Evolutionary conservation across 2,797 vertebrate species (phyloP), one percentile per base, ranked within the genome.

Genomic region (Pristis pectinata): DNA sequence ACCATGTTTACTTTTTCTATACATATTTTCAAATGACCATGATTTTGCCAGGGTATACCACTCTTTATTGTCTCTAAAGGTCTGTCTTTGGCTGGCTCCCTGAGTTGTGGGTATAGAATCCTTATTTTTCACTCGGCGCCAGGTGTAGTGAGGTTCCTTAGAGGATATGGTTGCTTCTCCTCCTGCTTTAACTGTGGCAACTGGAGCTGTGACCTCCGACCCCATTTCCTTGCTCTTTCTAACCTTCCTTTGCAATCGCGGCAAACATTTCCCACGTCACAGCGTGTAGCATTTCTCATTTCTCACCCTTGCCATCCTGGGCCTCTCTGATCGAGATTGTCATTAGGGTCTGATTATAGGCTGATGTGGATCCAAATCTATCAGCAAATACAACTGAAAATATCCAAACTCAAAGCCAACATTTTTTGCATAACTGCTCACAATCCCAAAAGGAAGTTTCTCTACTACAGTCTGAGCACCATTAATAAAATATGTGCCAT

Each of bases 361-460:
- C 83, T 59, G n/a, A 9, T 91, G 1, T 24, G 59, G 59, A 34
- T 91, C n/a, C 59, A 91, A 37, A 64, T 17, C 22, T n/a, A 91
- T 4, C 19, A 37, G 87, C 87, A 64, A 37, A n/a, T 64, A 24
- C 70, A n/a, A 61, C 49, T 37, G 61, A 64, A 89, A 91, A 64
- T 64, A 59, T 64, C 34, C 3, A 9, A 64, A 61, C 59, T 37
- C 87, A 41, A 37, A 41, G 87, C 87, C 87, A 64, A 37, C 59
- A 91, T 91, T 91, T 91, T 91, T 91, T 64, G 64, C 59, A 91
- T 91, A 91, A 64, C n/a, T 91, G 59, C 9, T 24, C 87, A 37
- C 3, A n/a, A 37, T 91, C 59, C 59, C 87, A 64, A 37, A 91
- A 37, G 15, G 1, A 64, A 64, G 59, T 34, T 61, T 87, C 37